A percentile compares a stretch with the other conserved stretches of the same genome.
phyloP scores from a whole-genome alignment of 2,797 vertebrate genomes.

The Sebastes oblongus region DNA sequence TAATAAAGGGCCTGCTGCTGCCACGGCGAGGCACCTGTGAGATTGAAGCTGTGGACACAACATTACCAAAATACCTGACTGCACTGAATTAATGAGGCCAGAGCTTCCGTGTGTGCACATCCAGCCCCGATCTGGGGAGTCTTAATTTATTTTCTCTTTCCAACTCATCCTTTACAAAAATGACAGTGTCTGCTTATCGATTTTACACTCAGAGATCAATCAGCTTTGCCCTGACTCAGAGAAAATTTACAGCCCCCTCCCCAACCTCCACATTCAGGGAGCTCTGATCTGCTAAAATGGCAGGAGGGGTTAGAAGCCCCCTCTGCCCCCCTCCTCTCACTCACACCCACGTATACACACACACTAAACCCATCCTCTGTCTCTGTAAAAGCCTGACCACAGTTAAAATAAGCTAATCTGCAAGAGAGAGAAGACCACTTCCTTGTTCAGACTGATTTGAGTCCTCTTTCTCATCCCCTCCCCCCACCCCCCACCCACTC shows the following conservation, averaged over 20 bases:
- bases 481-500: slow-evolving; percentile 38
- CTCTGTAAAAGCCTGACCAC: slow-evolving; percentile 86
- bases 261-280: slow-evolving; percentile 69
- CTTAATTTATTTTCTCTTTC: slow-evolving; percentile 98
- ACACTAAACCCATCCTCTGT: slow-evolving; percentile 61
- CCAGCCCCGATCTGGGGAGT: slow-evolving; percentile 86
- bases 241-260: slow-evolving; percentile 93
- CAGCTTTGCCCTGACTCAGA: slow-evolving; percentile 97
- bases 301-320: slow-evolving; percentile 78
- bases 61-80: slow-evolving; percentile 91
- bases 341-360: slow-evolving; percentile 33
- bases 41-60: slow-evolving; percentile 90
- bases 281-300: slow-evolving; percentile 83
- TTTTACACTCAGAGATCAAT: slow-evolving; percentile 99
- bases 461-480: slow-evolving; percentile 77
- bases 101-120: slow-evolving; percentile 85
- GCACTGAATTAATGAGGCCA: slow-evolving; percentile 90
- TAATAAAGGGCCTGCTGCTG: slow-evolving; percentile 85
- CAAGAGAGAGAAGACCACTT: slow-evolving; percentile 85
- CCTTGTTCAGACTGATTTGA: slow-evolving; percentile 88
- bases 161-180: slow-evolving; percentile 99
- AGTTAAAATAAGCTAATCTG: slow-evolving; percentile 97
- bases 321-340: background rate
- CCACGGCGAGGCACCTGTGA: slow-evolving; percentile 86
- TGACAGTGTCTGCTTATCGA: slow-evolving; percentile 99